A percentile compares a stretch with the other conserved stretches of the same genome.
phyloP scores from a whole-genome alignment of 1,140 invertebrate species.

The Cecropterus lyciades region DNA sequence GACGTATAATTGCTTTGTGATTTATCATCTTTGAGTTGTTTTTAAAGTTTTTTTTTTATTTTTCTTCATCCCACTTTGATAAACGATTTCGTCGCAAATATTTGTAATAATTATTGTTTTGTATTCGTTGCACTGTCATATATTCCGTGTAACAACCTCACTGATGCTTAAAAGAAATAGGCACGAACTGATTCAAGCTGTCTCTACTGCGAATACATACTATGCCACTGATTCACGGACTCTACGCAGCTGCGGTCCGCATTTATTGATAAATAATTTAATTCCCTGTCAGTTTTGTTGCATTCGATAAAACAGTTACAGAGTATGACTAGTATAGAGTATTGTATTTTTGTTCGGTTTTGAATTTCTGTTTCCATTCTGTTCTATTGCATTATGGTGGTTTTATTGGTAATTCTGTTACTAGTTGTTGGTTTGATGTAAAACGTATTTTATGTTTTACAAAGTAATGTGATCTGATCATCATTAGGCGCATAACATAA shows the following conservation, averaged over 20 bases:
- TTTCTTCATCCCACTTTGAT: no score
- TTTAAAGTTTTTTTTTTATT: no score
- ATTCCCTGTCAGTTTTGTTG: conserved; percentile 24
- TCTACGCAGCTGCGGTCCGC: conserved; percentile 18
- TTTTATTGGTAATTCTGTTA: conserved; percentile 7
- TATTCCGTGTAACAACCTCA: no score
- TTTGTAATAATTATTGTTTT: no score
- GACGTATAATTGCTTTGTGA: no score
- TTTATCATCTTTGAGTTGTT: no score
- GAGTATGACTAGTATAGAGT: conserved; percentile 16
- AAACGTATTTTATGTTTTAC: not conserved
- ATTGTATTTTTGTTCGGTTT: not conserved
- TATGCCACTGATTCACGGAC: conserved; percentile 7
- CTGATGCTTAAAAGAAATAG: not conserved
- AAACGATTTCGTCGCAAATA: no score
- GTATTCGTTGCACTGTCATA: no score
- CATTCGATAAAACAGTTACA: conserved; percentile 30
- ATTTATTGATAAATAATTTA: conserved; percentile 35
- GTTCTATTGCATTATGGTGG: conserved; percentile 4
- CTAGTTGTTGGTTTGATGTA: not conserved
- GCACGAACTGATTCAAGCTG: not conserved
- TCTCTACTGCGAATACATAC: not conserved
- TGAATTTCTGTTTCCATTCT: conserved; percentile 10
- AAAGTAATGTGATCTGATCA: not conserved
- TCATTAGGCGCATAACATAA: not conserved